These are phyloP conservation scores for Procavia capensis DNA, from an alignment of 2,113 vertebrate genomes.

Conservation along the genomic window DNA sequence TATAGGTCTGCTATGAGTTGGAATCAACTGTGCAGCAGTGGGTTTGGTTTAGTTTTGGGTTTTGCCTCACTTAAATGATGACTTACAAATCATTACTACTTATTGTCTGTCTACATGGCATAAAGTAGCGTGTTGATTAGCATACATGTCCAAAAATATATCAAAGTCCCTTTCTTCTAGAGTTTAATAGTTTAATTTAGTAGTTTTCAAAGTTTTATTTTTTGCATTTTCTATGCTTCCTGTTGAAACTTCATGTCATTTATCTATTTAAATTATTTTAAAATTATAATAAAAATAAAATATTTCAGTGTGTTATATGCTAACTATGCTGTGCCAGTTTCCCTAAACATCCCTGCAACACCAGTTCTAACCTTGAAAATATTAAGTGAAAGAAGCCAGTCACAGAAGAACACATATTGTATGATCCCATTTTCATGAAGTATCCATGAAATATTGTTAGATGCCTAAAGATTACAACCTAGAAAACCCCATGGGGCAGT, in stretches of 20 bases:
- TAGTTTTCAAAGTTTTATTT: constrained; percentile 11
- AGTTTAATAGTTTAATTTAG: not conserved
- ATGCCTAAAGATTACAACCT: no score
- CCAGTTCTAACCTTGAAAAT: no score
- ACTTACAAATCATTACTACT: not conserved
- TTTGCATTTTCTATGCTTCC: not conserved
- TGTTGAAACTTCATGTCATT: not conserved
- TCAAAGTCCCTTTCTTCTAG: not conserved
- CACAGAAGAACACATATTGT: no score
- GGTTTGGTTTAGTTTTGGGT: no score
- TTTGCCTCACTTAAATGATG: not conserved
- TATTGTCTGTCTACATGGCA: not conserved
- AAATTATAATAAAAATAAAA: constrained; percentile 7
- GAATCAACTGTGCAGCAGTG: no score
- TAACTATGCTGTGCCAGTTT: no score
- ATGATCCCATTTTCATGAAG: no score
- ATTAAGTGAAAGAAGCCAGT: no score
- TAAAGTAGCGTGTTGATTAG: not conserved
- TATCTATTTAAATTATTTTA: constrained; percentile 12
- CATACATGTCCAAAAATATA: not conserved
- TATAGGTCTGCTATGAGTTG: no score
- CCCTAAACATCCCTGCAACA: no score
- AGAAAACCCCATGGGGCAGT: no score
- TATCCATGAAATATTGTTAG: no score
- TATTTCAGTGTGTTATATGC: not conserved